Conservation (phyloP, 2,888 invertebrate genomes). For the Lacanobia wlatinum region DNA sequence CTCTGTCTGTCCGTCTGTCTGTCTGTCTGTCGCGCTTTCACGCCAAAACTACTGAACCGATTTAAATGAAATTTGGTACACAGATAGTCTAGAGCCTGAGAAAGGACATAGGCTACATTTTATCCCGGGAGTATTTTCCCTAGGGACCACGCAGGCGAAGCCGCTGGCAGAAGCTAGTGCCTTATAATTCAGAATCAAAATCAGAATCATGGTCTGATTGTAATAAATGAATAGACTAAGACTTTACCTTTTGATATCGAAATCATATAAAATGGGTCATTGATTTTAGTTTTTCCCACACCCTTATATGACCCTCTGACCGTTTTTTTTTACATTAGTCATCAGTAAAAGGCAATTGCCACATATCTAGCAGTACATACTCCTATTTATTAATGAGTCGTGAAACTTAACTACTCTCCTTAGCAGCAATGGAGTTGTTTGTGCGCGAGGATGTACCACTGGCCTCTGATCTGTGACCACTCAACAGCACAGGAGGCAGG, state of each 20-base stretch:
- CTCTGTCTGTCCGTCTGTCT: no score
- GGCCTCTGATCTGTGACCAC: constrained; percentile 75
- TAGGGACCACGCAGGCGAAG: no score
- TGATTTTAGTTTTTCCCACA: not conserved
- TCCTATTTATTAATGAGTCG: constrained; percentile 42
- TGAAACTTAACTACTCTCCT: constrained; percentile 53
- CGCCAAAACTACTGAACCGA: no score
- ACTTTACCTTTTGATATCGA: not conserved
- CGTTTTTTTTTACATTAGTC: constrained; percentile 40
- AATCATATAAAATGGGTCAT: constrained; percentile 1
- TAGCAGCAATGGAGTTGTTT: constrained; percentile 75
- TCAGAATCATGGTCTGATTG: no score
- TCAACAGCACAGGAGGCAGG: constrained; percentile 72
- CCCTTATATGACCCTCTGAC: not conserved
- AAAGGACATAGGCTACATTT: no score
- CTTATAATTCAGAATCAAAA: no score
- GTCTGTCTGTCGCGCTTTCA: no score
- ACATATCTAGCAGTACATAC: constrained; percentile 4
- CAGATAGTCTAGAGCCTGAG: no score
- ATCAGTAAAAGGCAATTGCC: constrained; percentile 32
- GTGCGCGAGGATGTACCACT: constrained; percentile 79
- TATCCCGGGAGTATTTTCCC: no score
- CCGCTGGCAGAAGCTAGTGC: no score
- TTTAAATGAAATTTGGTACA: no score
- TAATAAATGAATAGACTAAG: no score